Base-by-base conservation (phyloP, 2,888 invertebrate species). In the Formica aserva region DNA sequence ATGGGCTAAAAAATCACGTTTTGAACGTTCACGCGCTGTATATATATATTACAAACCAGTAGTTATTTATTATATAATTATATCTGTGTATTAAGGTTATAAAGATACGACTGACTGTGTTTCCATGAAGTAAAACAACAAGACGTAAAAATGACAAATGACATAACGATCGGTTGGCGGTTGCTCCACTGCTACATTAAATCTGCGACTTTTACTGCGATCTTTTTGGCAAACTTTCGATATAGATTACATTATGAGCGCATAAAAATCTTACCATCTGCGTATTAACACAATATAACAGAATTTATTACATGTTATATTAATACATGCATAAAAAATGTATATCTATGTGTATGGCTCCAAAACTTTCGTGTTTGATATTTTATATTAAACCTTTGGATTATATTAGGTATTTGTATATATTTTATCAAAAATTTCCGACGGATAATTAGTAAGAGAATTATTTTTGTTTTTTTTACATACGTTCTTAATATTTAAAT, bases 111-210 rank as follows among this genome's bases (percentile, higher is more conserved):
- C 90, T 92, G 91, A 92, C 92, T 32, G n/a, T 91, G 91, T 91
- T 92, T 91, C 89, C 88, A 89, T 92, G 92, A 92, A 93, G 92
- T 93, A 93, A 93, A 93, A 92, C 92, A 93, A 93, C 93, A 91
- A 92, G 91, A 92, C 92, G 92, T 94, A 93, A 93, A 93, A 92
- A 91, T 94, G 92, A 94, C 90, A 93, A 94, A 92, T 92, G 92
- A 93, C 86, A 93, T 93, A 93, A 94, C 93, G 92, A 93, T 90
- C 89, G 92, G 92, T 94, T 91, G 92, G 90, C 89, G 92, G 92
- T 94, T 91, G 92, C 85, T 92, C 90, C 91, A 93, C 88, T 91
- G 92, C 90, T 89, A 92, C 91, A 92, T 91, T 89, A 89, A 88
- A 87, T 82, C 82, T 72, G 76, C 80, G 52, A 78, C 35, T 67